Conservation (phyloP, 2,888 invertebrate species). For the Ferrisia virgata region DNA sequence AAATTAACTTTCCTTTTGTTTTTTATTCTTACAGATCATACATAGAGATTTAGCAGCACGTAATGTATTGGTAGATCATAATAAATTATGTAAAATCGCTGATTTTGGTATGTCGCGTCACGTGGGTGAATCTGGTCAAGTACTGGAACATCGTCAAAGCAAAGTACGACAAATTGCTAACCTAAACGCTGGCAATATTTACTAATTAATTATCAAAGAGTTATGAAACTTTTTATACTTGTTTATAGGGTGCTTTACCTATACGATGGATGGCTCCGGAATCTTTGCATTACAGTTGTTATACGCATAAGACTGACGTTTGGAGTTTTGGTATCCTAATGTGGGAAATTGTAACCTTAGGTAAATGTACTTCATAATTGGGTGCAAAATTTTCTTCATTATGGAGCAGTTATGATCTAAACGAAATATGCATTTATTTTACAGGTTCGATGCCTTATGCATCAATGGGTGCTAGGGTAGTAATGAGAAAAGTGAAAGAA, state of each 20-base stretch:
- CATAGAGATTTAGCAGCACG: slow-evolving; percentile 81
- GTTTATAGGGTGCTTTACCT: slow-evolving; percentile 59
- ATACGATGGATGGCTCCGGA: slow-evolving; percentile 87
- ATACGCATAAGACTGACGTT: slow-evolving; percentile 78
- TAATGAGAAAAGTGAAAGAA: slow-evolving; percentile 73
- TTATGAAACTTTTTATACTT: slow-evolving; percentile 25
- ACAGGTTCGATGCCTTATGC: slow-evolving; percentile 81
- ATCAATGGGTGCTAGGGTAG: slow-evolving; percentile 78
- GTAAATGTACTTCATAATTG: too few species aligned
- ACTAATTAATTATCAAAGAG: background rate
- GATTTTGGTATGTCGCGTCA: slow-evolving; percentile 83
- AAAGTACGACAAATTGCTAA: slow-evolving; percentile 50
- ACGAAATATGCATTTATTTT: slow-evolving; percentile 45
- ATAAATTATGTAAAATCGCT: slow-evolving; percentile 82
- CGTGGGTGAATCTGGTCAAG: slow-evolving; percentile 56
- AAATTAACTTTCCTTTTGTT: too few species aligned
- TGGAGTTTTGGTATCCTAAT: slow-evolving; percentile 84
- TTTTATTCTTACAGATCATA: slow-evolving; percentile 64
- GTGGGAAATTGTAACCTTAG: slow-evolving; percentile 84
- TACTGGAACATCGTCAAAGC: slow-evolving; percentile 56
- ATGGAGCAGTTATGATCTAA: background rate
- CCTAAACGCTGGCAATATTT: background rate
- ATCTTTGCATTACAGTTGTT: slow-evolving; percentile 71
- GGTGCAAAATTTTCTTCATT: background rate
- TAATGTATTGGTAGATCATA: slow-evolving; percentile 78